A percentile compares a stretch with the other conserved stretches of the same genome.
Evolutionary conservation across 2,113 vertebrate species (phyloP).

Genomic region (Polypterus bichir): DNA sequence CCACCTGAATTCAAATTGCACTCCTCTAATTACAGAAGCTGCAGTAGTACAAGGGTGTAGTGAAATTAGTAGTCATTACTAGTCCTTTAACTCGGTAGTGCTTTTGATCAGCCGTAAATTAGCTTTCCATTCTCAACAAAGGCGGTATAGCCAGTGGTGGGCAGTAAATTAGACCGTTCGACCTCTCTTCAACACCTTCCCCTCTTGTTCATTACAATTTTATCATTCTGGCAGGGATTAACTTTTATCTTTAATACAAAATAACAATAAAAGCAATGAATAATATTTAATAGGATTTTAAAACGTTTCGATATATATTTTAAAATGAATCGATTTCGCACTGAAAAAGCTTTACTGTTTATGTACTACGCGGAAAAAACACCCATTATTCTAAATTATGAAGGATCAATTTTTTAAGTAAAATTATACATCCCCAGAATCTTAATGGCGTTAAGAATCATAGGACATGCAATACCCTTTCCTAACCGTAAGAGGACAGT

Average conservation of each 20-base stretch:
- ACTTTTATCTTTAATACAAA: constrained; percentile 48
- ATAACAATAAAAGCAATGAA: constrained; percentile 2
- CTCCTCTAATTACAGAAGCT: constrained; percentile 68
- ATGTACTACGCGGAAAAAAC: no score
- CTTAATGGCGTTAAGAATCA: no score
- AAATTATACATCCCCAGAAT: no score
- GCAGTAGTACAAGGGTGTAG: constrained; percentile 63
- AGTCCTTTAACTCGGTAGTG: constrained; percentile 69
- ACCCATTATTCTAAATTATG: no score
- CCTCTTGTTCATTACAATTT: constrained; percentile 62
- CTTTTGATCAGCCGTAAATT: constrained; percentile 74
- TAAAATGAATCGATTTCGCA: no score
- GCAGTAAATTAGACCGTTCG: constrained; percentile 68
- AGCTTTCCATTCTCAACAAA: constrained; percentile 70
- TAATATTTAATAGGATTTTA: constrained; percentile 1
- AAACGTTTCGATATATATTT: no score
- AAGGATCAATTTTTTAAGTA: no score
- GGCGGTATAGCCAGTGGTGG: constrained; percentile 60
- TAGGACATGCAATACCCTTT: no score
- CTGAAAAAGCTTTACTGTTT: no score
- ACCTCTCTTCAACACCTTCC: constrained; percentile 67
- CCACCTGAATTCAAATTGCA: constrained; percentile 71
- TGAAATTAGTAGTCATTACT: constrained; percentile 78
- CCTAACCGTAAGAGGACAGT: no score
- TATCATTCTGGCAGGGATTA: constrained; percentile 60